These are phyloP conservation scores for Podarcis lilfordi DNA, from an alignment of 2,797 vertebrate genomes.

Conservation along the genomic window DNA sequence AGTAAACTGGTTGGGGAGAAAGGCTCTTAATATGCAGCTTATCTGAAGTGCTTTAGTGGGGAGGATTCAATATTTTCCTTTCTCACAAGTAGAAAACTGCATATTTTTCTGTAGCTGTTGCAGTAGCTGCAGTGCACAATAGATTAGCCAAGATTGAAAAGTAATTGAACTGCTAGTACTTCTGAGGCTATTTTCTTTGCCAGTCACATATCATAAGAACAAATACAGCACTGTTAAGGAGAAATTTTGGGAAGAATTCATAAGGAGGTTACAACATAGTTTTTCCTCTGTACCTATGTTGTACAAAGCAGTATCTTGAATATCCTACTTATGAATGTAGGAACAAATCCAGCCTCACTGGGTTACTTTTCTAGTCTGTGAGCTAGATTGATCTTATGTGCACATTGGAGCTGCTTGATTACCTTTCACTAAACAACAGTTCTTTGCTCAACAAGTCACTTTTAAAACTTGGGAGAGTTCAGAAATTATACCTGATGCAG, in stretches of 20 bases:
- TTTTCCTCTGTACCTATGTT: background rate
- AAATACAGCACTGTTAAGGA: background rate
- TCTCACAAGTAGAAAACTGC: constrained; percentile 49
- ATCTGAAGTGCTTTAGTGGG: constrained; percentile 68
- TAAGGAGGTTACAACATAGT: background rate
- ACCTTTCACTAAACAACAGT: background rate
- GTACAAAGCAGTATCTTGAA: background rate
- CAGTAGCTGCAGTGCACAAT: constrained; percentile 8
- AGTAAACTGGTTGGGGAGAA: background rate
- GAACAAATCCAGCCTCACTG: background rate
- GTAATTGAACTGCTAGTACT: constrained; percentile 40
- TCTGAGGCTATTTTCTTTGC: constrained; percentile 19
- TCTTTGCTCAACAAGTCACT: background rate
- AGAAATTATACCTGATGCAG: background rate
- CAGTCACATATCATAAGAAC: constrained; percentile 10
- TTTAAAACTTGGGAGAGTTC: background rate
- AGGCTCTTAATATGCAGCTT: constrained; percentile 55
- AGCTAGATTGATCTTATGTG: background rate
- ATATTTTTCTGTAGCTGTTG: constrained; percentile 63
- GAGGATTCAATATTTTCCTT: constrained; percentile 69
- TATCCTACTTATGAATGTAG: background rate
- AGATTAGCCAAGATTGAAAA: constrained; percentile 50
- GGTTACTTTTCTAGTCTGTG: background rate
- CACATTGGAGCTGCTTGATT: background rate
- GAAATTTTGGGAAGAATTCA: background rate